These are phyloP conservation scores for Bimastos eiseni DNA, from an alignment of 2,888 invertebrate species.

Conservation along the genomic window DNA sequence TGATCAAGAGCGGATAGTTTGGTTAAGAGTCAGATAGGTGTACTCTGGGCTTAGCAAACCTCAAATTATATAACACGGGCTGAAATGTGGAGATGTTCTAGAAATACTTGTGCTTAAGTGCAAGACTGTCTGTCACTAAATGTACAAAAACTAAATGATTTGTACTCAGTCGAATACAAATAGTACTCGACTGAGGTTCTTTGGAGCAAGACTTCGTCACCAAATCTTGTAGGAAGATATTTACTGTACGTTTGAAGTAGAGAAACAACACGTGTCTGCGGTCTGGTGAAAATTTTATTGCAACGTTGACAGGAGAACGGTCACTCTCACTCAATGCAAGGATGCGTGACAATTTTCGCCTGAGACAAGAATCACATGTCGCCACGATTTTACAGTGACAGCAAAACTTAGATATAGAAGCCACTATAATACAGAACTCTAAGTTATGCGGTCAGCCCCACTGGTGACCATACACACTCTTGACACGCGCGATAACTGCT, in stretches of 20 bases:
- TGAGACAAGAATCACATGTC: neutral
- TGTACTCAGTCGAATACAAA: no score
- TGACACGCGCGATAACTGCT: neutral
- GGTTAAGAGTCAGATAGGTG: no score
- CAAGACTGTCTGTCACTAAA: no score
- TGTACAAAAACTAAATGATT: no score
- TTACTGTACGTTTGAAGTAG: neutral
- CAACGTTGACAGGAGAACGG: conserved; percentile 20
- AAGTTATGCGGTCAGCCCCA: neutral
- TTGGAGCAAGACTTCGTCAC: no score
- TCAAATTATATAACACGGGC: no score
- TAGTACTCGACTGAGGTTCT: no score
- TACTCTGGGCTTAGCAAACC: no score
- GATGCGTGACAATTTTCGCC: neutral
- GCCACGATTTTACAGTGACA: conserved; percentile 7
- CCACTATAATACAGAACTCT: neutral
- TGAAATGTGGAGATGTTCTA: no score
- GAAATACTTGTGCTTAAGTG: no score
- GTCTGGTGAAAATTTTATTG: neutral
- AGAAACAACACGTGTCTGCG: neutral
- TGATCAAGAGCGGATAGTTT: no score
- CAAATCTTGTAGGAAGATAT: no score
- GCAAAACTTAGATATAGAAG: conserved; percentile 9
- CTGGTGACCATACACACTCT: neutral
- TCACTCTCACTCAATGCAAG: neutral